Percentiles rank a stretch among this genome's conserved stretches.
These are phyloP conservation scores for Aegotheles bennettii DNA, from an alignment of 2,113 vertebrate species.

Conservation along the genomic window DNA sequence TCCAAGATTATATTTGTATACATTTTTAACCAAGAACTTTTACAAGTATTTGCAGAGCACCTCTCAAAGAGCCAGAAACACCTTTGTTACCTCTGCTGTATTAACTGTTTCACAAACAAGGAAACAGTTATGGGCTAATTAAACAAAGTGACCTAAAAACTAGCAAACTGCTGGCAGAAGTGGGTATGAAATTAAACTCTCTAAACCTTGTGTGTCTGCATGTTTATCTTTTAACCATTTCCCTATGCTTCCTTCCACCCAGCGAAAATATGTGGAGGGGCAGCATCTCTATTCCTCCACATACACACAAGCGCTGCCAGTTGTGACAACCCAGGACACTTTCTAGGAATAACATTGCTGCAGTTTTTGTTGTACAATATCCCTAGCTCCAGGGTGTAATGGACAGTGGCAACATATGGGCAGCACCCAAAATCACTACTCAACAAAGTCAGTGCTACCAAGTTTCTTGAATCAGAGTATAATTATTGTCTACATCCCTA, in stretches of 20 bases:
- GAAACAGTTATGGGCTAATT: not conserved
- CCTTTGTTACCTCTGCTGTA: not conserved
- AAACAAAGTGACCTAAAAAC: not conserved
- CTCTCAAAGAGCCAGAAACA: not conserved
- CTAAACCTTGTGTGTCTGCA: not conserved
- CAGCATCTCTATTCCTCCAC: not conserved
- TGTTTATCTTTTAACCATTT: not conserved
- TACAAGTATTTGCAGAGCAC: not conserved
- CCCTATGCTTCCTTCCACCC: not conserved
- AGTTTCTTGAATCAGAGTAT: not conserved
- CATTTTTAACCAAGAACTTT: not conserved
- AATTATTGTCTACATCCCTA: not conserved
- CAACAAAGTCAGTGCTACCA: not conserved
- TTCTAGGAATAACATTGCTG: not conserved
- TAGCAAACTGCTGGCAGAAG: not conserved
- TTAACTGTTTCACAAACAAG: not conserved
- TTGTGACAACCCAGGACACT: not conserved
- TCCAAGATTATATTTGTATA: not conserved
- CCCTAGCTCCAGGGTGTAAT: not conserved
- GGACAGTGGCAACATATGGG: fast-evolving
- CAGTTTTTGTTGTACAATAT: not conserved
- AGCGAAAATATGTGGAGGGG: not conserved
- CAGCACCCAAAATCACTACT: not conserved
- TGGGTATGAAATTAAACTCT: not conserved
- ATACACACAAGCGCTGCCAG: not conserved